These are phyloP conservation scores for Poeciliopsis retropinna DNA, from an alignment of 2,113 vertebrate genomes.

Conservation along the genomic window DNA sequence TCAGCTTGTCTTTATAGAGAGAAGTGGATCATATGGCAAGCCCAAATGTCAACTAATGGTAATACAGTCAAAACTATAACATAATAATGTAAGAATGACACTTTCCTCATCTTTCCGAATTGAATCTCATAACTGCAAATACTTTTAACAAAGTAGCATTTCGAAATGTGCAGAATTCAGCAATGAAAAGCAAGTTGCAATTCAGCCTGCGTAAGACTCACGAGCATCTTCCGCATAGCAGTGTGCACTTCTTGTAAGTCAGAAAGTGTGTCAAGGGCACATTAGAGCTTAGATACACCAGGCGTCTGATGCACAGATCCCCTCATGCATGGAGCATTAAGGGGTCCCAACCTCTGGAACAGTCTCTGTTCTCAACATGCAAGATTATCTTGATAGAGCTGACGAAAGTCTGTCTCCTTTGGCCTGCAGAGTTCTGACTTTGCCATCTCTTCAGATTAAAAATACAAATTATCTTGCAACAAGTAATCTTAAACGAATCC, in stretches of 20 bases:
- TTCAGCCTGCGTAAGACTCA: neutral
- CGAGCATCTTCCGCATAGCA: neutral
- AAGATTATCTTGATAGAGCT: constrained; percentile 45
- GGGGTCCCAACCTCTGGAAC: constrained; percentile 39
- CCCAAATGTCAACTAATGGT: neutral
- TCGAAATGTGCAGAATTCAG: too few species aligned
- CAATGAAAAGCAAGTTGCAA: neutral
- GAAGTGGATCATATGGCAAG: neutral
- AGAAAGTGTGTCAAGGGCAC: constrained; percentile 35
- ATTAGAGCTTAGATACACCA: constrained; percentile 2
- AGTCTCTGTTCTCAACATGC: constrained; percentile 9
- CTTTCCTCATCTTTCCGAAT: too few species aligned
- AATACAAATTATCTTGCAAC: constrained; percentile 21
- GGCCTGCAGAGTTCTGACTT: constrained; percentile 36
- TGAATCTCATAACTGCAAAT: neutral
- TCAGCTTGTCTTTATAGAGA: neutral
- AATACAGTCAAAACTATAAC: neutral
- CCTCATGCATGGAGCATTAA: constrained; percentile 12
- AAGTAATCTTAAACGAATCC: constrained; percentile 33
- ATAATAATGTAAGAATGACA: too few species aligned
- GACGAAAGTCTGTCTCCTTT: constrained; percentile 11
- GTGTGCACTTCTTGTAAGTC: constrained; percentile 3
- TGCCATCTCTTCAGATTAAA: constrained; percentile 21
- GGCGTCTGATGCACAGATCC: neutral
- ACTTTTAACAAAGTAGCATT: neutral